Evolutionary conservation across 2,888 invertebrate genomes (phyloP).

Genomic region (Polyommatus icarus): DNA sequence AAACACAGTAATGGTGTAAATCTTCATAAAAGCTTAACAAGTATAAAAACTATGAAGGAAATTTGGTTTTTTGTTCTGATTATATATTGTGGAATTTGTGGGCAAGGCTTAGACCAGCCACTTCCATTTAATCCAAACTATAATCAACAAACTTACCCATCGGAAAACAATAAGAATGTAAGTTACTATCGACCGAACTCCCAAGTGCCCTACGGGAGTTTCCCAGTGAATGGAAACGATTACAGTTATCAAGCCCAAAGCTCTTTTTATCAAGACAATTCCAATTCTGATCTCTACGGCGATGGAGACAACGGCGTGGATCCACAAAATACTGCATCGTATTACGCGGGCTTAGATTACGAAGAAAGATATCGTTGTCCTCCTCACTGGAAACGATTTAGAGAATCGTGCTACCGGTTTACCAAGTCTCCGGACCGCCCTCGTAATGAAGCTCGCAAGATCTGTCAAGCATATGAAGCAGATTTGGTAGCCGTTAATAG

Average conservation of each 20-base stretch:
- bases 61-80: conserved; percentile 54
- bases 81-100: conserved; percentile 48
- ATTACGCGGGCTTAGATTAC: conserved; percentile 69
- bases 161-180: conserved; percentile 54
- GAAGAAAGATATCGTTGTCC: conserved; percentile 84
- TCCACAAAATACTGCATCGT: conserved; percentile 63
- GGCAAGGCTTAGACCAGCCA: conserved; percentile 58
- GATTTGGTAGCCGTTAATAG: conserved; percentile 90
- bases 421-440: conserved; percentile 91
- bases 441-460: conserved; percentile 89
- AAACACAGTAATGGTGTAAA: not conserved
- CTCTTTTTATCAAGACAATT: conserved; percentile 64
- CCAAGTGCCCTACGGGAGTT: conserved; percentile 70
- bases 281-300: conserved; percentile 59
- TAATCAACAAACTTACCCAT: conserved; percentile 54
- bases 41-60: conserved; percentile 54
- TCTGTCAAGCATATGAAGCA: conserved; percentile 91
- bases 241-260: conserved; percentile 61
- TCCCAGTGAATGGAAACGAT: conserved; percentile 64
- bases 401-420: conserved; percentile 93
- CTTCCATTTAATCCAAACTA: conserved; percentile 62
- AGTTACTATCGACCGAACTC: conserved; percentile 59
- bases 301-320: conserved; percentile 66
- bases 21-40: not conserved
- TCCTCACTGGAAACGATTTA: conserved; percentile 90